Conservation (phyloP, 2,797 vertebrate species). For the Darevskia nairensis region DNA sequence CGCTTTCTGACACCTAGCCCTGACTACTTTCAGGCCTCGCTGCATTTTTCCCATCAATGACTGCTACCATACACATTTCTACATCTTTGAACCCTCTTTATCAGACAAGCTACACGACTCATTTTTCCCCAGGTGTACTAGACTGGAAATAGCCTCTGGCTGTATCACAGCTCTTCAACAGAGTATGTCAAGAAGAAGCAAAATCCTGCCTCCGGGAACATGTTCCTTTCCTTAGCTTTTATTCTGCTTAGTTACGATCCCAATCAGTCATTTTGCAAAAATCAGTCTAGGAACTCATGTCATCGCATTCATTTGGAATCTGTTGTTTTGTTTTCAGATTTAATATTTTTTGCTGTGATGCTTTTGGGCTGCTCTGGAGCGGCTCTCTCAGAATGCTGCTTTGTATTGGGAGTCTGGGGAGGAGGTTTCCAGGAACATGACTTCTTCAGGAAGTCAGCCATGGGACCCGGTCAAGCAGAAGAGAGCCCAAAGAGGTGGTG, state of each 20-base stretch:
- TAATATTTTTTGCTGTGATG: neutral
- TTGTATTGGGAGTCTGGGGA: neutral
- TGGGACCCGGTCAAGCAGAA: neutral
- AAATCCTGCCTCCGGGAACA: slow-evolving; percentile 72
- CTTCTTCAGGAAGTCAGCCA: neutral
- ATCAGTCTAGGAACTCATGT: slow-evolving; percentile 10
- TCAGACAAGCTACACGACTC: slow-evolving; percentile 69
- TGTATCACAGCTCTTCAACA: slow-evolving; percentile 71
- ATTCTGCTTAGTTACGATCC: slow-evolving; percentile 53
- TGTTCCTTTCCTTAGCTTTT: slow-evolving; percentile 62
- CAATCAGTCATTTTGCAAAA: neutral
- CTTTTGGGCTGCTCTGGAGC: neutral
- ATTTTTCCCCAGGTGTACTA: slow-evolving; percentile 73
- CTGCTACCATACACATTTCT: slow-evolving; percentile 61
- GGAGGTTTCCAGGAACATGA: neutral
- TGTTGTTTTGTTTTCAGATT: slow-evolving; percentile 17
- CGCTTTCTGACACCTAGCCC: slow-evolving; percentile 37
- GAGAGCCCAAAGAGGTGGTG: neutral
- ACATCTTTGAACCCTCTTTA: slow-evolving; percentile 74
- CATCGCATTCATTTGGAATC: slow-evolving; percentile 6
- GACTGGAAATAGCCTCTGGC: slow-evolving; percentile 76
- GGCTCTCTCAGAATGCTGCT: neutral
- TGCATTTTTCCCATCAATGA: slow-evolving; percentile 49
- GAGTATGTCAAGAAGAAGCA: slow-evolving; percentile 75
- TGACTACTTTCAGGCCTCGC: slow-evolving; percentile 57